These are phyloP conservation scores for Cataglyphis albicans DNA, from an alignment of 2,888 invertebrate genomes.

Conservation along the genomic window DNA sequence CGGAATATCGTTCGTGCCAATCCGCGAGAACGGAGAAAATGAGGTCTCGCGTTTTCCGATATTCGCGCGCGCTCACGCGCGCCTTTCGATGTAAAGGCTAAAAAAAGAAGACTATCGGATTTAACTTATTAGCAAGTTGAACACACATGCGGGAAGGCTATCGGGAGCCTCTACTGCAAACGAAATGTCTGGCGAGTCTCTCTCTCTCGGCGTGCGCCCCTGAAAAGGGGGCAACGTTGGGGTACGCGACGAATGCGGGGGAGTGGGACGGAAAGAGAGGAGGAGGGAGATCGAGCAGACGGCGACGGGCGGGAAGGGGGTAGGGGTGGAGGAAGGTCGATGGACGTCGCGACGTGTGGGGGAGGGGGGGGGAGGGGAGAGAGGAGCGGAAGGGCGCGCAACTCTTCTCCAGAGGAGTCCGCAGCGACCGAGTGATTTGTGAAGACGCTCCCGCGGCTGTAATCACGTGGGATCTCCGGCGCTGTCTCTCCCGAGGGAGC, in stretches of 20 bases:
- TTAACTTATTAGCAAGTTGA: constrained; percentile 75
- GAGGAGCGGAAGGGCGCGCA: constrained; percentile 54
- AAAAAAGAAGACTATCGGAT: constrained; percentile 72
- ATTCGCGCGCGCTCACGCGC: constrained; percentile 43
- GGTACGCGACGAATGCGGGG: constrained; percentile 51
- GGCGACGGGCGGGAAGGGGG: background rate
- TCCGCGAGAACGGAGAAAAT: background rate
- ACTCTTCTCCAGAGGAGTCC: constrained; percentile 63
- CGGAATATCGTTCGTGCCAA: background rate
- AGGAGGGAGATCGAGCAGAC: constrained; percentile 41
- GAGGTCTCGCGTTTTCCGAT: constrained; percentile 65
- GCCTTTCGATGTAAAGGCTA: constrained; percentile 57
- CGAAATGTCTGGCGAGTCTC: constrained; percentile 69
- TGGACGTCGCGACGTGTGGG: constrained; percentile 30
- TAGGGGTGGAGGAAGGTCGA: constrained; percentile 36
- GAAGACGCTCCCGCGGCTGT: constrained; percentile 85
- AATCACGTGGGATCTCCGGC: constrained; percentile 85
- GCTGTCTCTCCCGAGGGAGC: constrained; percentile 79
- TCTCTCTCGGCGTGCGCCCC: constrained; percentile 50
- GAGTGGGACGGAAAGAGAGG: constrained; percentile 6
- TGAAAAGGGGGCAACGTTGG: constrained; percentile 52
- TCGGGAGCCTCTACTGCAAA: constrained; percentile 69
- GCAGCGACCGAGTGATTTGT: constrained; percentile 83
- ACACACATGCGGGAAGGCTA: constrained; percentile 59
- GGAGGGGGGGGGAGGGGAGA: background rate